Conservation (phyloP, 2,113 vertebrate species). For the Eolophus roseicapilla region DNA sequence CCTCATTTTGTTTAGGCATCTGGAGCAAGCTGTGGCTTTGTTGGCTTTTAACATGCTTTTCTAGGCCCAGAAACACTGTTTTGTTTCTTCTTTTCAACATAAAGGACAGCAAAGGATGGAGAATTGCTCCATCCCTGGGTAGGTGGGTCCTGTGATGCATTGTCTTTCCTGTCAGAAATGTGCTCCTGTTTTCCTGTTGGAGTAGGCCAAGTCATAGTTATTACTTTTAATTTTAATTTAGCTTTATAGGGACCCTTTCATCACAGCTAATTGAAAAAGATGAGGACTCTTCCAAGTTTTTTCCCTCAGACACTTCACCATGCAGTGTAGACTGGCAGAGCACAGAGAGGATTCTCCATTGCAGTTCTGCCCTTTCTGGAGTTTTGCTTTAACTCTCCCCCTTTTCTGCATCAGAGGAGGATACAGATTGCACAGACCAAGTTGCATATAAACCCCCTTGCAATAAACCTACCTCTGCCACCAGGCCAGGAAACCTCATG, state of each 20-base stretch:
- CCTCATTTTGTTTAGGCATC: background rate
- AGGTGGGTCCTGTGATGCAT: background rate
- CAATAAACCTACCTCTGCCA: background rate
- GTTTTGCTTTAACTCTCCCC: background rate
- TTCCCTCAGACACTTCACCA: background rate
- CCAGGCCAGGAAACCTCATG: background rate
- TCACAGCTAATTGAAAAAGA: background rate
- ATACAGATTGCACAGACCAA: background rate
- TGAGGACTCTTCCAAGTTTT: background rate
- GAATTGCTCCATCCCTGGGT: background rate
- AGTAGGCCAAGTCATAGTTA: background rate
- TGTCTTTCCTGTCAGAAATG: background rate
- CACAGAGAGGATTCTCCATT: background rate
- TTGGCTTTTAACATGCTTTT: background rate
- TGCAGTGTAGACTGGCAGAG: background rate
- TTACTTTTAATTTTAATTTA: background rate
- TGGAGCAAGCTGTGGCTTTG: background rate
- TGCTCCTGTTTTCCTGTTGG: background rate
- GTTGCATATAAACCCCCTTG: background rate
- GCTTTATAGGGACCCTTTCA: background rate
- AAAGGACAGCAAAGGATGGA: background rate
- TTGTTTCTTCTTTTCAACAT: background rate
- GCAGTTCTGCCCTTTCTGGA: background rate
- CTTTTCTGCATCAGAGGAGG: background rate
- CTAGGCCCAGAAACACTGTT: background rate